phyloP scores from a whole-genome alignment of 2,888 invertebrate genomes.

The Andrena flavipes region DNA sequence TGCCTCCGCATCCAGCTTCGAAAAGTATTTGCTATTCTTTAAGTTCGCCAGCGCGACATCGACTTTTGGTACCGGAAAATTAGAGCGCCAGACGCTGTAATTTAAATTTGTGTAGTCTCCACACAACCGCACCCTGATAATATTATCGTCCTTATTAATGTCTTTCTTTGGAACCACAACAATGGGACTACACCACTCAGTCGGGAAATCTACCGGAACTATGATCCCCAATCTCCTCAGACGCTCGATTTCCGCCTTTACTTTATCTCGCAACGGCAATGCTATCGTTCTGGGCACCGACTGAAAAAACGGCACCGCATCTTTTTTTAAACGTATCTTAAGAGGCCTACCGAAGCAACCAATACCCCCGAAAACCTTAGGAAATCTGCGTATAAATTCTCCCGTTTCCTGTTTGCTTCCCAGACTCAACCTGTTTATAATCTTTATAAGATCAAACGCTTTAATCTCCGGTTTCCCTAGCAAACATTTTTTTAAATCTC shows the following conservation, averaged over 20 bases:
- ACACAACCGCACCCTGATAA: neutral
- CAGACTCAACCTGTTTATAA: neutral
- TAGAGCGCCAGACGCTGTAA: neutral
- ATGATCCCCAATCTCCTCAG: neutral
- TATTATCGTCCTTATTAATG: no score
- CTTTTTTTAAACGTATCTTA: neutral
- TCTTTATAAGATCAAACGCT: slow-evolving; percentile 4
- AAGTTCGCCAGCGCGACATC: neutral
- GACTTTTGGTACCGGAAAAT: slow-evolving; percentile 2
- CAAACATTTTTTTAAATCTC: neutral
- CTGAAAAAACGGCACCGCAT: slow-evolving; percentile 5
- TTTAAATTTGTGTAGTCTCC: neutral
- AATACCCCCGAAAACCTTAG: neutral
- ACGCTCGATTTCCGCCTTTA: slow-evolving; percentile 13
- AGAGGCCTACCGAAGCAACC: neutral
- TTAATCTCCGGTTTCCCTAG: slow-evolving; percentile 21
- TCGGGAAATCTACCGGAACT: slow-evolving; percentile 5
- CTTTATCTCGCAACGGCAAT: neutral
- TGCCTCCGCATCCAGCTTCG: slow-evolving; percentile 1
- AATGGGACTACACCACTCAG: slow-evolving; percentile 18
- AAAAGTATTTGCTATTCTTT: slow-evolving; percentile 10
- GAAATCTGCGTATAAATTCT: neutral
- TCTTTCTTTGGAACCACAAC: slow-evolving; percentile 4
- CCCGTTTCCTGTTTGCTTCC: neutral
- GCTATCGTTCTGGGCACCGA: slow-evolving; percentile 7